Evolutionary conservation across 2,113 vertebrate species (phyloP).

Genomic region (Pionites leucogaster): DNA sequence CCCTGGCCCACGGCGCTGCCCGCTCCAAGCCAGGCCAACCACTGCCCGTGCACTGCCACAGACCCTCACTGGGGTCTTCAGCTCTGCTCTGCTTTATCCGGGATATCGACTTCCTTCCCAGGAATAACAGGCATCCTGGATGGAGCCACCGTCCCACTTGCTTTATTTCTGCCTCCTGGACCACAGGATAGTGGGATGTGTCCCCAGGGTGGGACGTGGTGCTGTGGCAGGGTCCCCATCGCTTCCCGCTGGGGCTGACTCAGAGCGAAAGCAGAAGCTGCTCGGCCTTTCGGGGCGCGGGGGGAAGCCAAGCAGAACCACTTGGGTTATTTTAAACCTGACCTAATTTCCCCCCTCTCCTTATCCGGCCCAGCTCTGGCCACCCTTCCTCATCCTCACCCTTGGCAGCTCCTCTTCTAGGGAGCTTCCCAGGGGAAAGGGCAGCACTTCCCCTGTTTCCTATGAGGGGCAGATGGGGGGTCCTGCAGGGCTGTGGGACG

Average conservation of each 20-base stretch:
- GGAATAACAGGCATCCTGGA: neutral
- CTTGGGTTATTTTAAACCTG: constrained; percentile 75
- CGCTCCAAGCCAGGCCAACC: fast-evolving
- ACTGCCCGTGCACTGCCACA: neutral
- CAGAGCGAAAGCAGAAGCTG: constrained; percentile 82
- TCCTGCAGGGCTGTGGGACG: neutral
- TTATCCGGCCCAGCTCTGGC: neutral
- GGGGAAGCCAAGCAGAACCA: constrained; percentile 77
- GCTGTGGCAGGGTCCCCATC: neutral
- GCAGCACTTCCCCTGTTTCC: fast-evolving
- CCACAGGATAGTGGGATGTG: fast-evolving
- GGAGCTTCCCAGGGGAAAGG: neutral
- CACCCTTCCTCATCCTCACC: neutral
- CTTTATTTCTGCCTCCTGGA: neutral
- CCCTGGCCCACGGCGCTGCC: neutral
- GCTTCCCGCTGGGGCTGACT: constrained; percentile 57
- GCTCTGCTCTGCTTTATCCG: neutral
- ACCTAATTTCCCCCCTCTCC: constrained; percentile 62
- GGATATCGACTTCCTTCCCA: neutral
- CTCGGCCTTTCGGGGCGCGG: neutral
- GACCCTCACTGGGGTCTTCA: neutral
- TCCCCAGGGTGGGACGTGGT: neutral
- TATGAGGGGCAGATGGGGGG: neutral
- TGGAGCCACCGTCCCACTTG: fast-evolving
- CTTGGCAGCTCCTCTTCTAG: neutral